Percentiles rank a stretch among this genome's conserved stretches.
These are phyloP conservation scores for Rotaria socialis DNA, from an alignment of 2,888 invertebrate species.

Conservation along the genomic window DNA sequence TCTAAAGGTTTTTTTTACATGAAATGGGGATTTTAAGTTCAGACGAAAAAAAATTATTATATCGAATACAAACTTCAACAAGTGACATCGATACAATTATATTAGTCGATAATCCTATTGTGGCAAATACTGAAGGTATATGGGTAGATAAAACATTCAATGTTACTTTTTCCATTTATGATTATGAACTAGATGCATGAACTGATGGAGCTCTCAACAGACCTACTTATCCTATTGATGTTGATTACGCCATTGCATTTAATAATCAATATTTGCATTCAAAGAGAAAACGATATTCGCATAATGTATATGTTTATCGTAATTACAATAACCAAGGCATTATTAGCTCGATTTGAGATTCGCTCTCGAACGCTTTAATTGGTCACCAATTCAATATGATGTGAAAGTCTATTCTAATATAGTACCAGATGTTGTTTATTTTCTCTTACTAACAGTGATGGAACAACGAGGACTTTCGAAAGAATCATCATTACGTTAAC, in stretches of 20 bases:
- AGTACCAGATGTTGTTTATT: not conserved
- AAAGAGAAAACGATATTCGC: not conserved
- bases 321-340: too few relatives aligned
- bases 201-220: not conserved
- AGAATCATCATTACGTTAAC: too few relatives aligned
- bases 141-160: not conserved
- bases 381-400: not conserved
- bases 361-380: not conserved
- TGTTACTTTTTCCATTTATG: not conserved
- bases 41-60: not conserved
- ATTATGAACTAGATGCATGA: not conserved
- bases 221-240: fast-evolving
- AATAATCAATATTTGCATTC: too few relatives aligned
- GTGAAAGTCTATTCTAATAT: not conserved
- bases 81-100: not conserved
- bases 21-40: not conserved
- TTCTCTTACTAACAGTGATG: not conserved
- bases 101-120: not conserved
- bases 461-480: not conserved
- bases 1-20: not conserved
- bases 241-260: not conserved
- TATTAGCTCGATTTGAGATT: not conserved
- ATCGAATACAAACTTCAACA: not conserved
- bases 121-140: not conserved
- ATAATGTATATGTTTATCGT: not conserved